A percentile compares a stretch with the other conserved stretches of the same genome.
These are phyloP conservation scores for Hormaphis cornu DNA, from an alignment of 1,140 invertebrate genomes.

Conservation along the genomic window DNA sequence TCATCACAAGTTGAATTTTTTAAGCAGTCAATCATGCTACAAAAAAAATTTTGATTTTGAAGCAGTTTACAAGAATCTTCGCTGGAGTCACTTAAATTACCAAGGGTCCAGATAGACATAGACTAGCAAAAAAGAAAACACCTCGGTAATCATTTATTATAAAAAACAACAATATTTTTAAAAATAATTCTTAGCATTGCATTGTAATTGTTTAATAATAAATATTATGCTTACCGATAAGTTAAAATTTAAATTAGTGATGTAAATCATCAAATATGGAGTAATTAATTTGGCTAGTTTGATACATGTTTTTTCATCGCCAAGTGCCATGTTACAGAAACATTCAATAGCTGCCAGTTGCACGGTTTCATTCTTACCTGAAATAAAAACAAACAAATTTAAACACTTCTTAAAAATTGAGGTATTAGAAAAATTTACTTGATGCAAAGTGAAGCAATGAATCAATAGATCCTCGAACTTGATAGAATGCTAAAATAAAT, in stretches of 20 bases:
- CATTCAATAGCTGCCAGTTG: constrained; percentile 18
- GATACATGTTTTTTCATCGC: not conserved
- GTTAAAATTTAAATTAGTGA: constrained; percentile 15
- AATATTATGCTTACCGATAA: constrained; percentile 1
- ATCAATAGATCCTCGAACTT: not conserved
- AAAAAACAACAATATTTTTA: too few species aligned
- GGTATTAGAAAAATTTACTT: not conserved
- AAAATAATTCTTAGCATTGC: not conserved
- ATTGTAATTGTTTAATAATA: not conserved
- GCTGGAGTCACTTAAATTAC: constrained; percentile 9
- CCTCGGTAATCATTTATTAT: too few species aligned
- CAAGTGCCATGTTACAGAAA: constrained; percentile 13
- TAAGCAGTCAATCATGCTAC: not conserved
- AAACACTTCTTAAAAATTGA: not conserved
- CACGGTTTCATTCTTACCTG: constrained; percentile 12
- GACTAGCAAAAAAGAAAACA: not conserved
- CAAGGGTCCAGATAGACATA: constrained; percentile 10
- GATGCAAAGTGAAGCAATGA: not conserved
- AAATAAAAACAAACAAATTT: not conserved
- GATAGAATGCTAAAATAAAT: not conserved
- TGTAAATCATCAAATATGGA: constrained; percentile 18
- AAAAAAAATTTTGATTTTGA: constrained; percentile 16
- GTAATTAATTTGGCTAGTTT: constrained; percentile 10
- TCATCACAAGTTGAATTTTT: constrained; percentile 5
- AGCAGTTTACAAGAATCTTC: not conserved